Evolutionary conservation across 2,888 invertebrate species (phyloP).

Genomic region (Augochlorella aurata): DNA sequence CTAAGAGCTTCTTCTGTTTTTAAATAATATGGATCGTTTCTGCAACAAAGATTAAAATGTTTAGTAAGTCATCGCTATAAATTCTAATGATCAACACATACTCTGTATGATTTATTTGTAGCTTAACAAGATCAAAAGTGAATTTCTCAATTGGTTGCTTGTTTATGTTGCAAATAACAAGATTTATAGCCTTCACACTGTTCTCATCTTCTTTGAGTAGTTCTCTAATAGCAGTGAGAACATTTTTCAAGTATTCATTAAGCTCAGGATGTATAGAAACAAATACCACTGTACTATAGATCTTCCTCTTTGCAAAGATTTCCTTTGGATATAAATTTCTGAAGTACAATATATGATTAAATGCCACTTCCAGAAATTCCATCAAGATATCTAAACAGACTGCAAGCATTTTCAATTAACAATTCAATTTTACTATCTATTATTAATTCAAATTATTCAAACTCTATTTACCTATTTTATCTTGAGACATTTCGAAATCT

Average conservation of each 20-base stretch:
- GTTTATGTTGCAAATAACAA: conserved; percentile 83
- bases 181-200: conserved; percentile 83
- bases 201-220: conserved; percentile 83
- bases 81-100: conserved; percentile 61
- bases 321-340: conserved; percentile 86
- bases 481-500: conserved; percentile 62
- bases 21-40: conserved; percentile 85
- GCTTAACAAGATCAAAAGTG: conserved; percentile 81
- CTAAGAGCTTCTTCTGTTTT: conserved; percentile 85
- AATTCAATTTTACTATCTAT: neutral
- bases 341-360: conserved; percentile 85
- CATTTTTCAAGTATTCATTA: conserved; percentile 83
- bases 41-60: conserved; percentile 40
- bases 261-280: conserved; percentile 86
- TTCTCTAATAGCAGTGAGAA: conserved; percentile 70
- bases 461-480: conserved; percentile 62
- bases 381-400: conserved; percentile 84
- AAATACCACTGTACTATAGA: conserved; percentile 86
- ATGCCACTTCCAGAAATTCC: conserved; percentile 87
- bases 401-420: conserved; percentile 51
- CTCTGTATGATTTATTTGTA: conserved; percentile 70
- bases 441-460: neutral
- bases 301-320: conserved; percentile 85
- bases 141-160: conserved; percentile 81
- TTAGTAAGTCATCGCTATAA: neutral